These are phyloP conservation scores for Siniperca scherzeri DNA, from an alignment of 2,797 vertebrate species.

Conservation along the genomic window DNA sequence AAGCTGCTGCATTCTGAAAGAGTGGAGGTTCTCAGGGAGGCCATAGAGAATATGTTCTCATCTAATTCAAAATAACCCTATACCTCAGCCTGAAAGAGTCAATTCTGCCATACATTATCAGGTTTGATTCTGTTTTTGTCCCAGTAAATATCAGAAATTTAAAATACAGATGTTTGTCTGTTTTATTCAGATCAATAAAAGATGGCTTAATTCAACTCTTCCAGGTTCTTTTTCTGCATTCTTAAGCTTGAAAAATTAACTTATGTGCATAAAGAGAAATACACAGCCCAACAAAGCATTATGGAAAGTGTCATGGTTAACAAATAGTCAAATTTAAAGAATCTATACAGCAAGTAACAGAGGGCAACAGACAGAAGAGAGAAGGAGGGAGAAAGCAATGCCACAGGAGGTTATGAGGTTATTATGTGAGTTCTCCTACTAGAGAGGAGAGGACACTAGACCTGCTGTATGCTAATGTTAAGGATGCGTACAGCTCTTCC, in stretches of 20 bases:
- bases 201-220: neutral
- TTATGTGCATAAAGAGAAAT: neutral
- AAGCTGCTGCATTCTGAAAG: slow-evolving; percentile 2
- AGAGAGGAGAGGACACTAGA: no score
- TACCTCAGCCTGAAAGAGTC: neutral
- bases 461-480: no score
- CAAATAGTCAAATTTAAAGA: slow-evolving; percentile 5
- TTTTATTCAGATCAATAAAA: slow-evolving; percentile 1
- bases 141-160: neutral
- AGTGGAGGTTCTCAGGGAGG: neutral
- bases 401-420: slow-evolving; percentile 10
- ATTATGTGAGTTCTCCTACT: neutral
- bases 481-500: no score
- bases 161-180: neutral
- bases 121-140: neutral
- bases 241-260: neutral
- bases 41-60: neutral
- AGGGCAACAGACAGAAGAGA: no score
- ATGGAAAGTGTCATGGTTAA: neutral
- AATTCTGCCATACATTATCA: neutral
- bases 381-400: neutral
- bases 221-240: neutral
- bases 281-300: neutral
- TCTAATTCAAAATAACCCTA: neutral
- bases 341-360: neutral